phyloP scores from a whole-genome alignment of 2,888 invertebrate species.

The Phragmatobia fuliginosa region DNA sequence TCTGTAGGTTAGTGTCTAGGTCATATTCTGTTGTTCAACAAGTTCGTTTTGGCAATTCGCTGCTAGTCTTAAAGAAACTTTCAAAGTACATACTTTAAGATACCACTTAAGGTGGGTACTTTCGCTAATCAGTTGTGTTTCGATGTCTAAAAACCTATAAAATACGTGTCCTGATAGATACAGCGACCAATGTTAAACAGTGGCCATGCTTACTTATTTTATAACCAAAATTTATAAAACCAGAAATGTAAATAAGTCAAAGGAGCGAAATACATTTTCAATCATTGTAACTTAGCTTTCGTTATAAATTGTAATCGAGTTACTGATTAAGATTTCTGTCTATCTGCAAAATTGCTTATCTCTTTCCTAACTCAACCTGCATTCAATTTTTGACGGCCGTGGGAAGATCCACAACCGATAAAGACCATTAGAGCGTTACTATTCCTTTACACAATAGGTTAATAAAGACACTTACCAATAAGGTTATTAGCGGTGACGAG shows the following conservation, averaged over 20 bases:
- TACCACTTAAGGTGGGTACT: constrained; percentile 23
- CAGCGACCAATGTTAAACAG: neutral
- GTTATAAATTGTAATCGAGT: neutral
- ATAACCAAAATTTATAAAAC: neutral
- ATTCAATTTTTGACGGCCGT: constrained; percentile 41
- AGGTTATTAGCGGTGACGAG: constrained; percentile 96
- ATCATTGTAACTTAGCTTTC: neutral
- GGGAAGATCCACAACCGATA: constrained; percentile 37
- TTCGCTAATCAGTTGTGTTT: constrained; percentile 16
- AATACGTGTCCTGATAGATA: too few relatives aligned
- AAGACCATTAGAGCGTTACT: constrained; percentile 12
- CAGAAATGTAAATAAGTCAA: neutral
- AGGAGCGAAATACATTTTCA: neutral
- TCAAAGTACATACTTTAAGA: constrained; percentile 28
- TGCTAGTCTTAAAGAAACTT: constrained; percentile 24
- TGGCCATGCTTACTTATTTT: neutral
- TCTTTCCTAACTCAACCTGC: constrained; percentile 18
- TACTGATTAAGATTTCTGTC: constrained; percentile 2
- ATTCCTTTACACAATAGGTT: constrained; percentile 1
- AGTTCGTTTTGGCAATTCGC: constrained; percentile 22
- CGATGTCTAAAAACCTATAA: too few relatives aligned
- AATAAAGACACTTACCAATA: constrained; percentile 89
- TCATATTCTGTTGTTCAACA: constrained; percentile 32
- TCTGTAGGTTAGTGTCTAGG: constrained; percentile 64
- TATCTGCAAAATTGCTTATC: constrained; percentile 13